Evolutionary conservation across 2,113 vertebrate genomes (phyloP).

Genomic region (Equus quagga): DNA sequence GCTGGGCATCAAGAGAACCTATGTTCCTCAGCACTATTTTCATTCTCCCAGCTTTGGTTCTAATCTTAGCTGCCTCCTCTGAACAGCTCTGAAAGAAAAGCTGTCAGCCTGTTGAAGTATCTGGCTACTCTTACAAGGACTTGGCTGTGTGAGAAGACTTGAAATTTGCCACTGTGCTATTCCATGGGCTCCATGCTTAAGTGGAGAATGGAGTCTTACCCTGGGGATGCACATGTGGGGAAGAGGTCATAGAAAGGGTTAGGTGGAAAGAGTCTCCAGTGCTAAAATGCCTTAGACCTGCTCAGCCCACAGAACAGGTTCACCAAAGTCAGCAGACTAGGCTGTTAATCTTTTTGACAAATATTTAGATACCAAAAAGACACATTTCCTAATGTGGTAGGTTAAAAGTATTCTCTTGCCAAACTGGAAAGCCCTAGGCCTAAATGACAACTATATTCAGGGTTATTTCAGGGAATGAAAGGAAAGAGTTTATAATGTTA

Average conservation of each 20-base stretch:
- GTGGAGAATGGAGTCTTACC: neutral
- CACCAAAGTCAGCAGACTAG: neutral
- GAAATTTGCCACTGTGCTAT: neutral
- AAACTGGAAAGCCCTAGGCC: constrained; percentile 39
- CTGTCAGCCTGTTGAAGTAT: neutral
- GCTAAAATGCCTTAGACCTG: neutral
- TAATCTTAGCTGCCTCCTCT: neutral
- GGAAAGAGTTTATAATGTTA: neutral
- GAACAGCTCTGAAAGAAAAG: neutral
- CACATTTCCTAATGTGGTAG: neutral
- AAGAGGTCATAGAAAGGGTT: neutral
- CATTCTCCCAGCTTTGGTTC: neutral
- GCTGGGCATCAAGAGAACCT: neutral
- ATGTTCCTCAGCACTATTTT: neutral
- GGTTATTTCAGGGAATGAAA: neutral
- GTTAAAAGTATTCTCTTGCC: neutral
- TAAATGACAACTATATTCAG: neutral
- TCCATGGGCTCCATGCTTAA: neutral
- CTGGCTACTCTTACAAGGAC: neutral
- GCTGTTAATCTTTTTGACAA: neutral
- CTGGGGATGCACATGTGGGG: neutral
- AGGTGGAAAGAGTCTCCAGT: neutral
- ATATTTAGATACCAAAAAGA: constrained; percentile 46
- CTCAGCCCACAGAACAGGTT: neutral
- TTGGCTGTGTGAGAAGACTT: neutral